These are phyloP conservation scores for Oreochromis grahami DNA, from an alignment of 2,797 vertebrate species.

Conservation along the genomic window DNA sequence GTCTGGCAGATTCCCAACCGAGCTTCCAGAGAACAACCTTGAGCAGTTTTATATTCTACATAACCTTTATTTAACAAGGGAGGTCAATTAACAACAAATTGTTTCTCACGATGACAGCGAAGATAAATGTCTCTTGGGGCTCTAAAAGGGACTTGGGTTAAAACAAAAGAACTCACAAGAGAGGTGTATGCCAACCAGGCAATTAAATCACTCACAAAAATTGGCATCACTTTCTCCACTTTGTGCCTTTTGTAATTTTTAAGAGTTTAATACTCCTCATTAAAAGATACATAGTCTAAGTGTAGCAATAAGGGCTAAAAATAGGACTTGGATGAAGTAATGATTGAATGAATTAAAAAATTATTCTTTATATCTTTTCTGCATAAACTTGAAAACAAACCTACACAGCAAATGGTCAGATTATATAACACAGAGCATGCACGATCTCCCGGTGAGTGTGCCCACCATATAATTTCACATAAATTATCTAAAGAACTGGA, in stretches of 20 bases:
- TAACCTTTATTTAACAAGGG: conserved; percentile 28
- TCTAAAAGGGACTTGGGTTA: not conserved
- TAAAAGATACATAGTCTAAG: not conserved
- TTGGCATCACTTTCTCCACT: not conserved
- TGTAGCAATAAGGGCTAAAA: not conserved
- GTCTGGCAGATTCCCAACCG: conserved; percentile 8
- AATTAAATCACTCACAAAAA: not conserved
- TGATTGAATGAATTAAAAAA: not conserved
- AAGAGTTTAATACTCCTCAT: not conserved
- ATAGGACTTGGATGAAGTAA: not conserved
- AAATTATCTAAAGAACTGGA: not conserved
- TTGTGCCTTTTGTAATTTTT: not conserved
- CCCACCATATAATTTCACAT: not conserved
- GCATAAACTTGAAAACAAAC: not conserved
- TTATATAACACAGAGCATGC: not conserved
- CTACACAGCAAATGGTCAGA: not conserved
- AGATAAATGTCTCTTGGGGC: not conserved
- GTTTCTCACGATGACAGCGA: not conserved
- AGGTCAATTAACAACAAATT: conserved; percentile 18
- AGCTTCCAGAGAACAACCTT: conserved; percentile 28
- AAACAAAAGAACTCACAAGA: not conserved
- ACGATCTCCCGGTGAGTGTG: accelerated
- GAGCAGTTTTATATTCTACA: not conserved
- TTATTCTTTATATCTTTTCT: not conserved
- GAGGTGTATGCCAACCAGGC: not conserved